A percentile compares a stretch with the other conserved stretches of the same genome.
phyloP scores from a whole-genome alignment of 2,888 invertebrate species.

The Xiphydria camelus region DNA sequence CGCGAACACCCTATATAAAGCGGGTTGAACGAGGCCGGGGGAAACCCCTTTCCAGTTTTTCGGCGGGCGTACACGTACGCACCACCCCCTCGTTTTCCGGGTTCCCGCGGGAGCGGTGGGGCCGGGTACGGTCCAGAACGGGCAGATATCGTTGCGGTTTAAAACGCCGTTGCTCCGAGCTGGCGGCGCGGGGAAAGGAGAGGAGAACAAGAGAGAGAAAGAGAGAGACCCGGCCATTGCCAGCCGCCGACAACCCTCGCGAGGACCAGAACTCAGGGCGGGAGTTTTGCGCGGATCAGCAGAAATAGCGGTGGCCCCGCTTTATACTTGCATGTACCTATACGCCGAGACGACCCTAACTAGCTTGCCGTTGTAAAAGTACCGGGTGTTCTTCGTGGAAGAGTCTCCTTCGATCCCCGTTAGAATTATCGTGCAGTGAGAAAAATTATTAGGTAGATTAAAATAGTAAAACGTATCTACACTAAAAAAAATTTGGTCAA shows the following conservation, averaged over 20 bases:
- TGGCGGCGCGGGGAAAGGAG: too few relatives aligned
- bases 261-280: conserved; percentile 33
- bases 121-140: conserved; percentile 41
- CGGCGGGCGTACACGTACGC: conserved; percentile 17
- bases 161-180: conserved; percentile 41
- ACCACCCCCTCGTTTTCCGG: conserved; percentile 33
- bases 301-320: conserved; percentile 39
- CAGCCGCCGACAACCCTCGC: conserved; percentile 8
- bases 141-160: conserved; percentile 56
- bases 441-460: too few relatives aligned
- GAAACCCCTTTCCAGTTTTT: conserved; percentile 34
- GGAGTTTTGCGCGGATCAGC: conserved; percentile 55
- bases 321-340: conserved; percentile 11
- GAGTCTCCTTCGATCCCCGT: too few relatives aligned
- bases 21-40: too few relatives aligned
- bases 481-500: too few relatives aligned
- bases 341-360: not conserved
- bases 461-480: too few relatives aligned
- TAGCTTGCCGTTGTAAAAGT: too few relatives aligned
- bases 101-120: conserved; percentile 35
- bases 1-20: too few relatives aligned
- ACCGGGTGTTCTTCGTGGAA: too few relatives aligned
- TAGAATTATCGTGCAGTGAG: too few relatives aligned
- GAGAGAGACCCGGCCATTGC: conserved; percentile 16
- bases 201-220: too few relatives aligned